Conservation (phyloP, 2,797 vertebrate species). For the Antennarius maculatus region DNA sequence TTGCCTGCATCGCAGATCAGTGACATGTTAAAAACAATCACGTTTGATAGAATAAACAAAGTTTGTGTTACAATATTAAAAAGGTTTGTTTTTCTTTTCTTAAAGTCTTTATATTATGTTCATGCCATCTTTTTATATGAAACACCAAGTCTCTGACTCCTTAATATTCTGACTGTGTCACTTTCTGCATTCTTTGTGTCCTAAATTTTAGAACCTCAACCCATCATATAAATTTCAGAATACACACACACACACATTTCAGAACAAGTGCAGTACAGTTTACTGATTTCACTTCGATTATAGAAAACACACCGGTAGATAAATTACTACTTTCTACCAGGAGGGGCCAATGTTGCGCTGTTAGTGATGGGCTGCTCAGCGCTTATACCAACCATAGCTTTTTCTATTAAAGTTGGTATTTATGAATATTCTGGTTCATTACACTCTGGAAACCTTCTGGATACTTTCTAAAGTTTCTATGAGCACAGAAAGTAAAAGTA, state of each 20-base stretch:
- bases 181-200: too few species aligned
- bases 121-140: too few species aligned
- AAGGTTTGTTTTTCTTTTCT: neutral
- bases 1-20: slow-evolving; percentile 26
- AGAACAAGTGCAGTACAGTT: neutral
- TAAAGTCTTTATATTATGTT: neutral
- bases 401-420: too few species aligned
- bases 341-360: neutral
- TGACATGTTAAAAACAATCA: slow-evolving; percentile 17
- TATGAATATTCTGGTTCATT: too few species aligned
- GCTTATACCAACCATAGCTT: too few species aligned
- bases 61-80: neutral
- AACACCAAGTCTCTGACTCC: too few species aligned
- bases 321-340: slow-evolving; percentile 11
- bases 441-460: neutral
- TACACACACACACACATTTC: neutral
- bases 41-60: neutral
- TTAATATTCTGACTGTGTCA: too few species aligned
- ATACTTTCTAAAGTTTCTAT: neutral
- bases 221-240: neutral
- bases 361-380: neutral
- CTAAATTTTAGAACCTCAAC: neutral
- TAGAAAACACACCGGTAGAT: neutral
- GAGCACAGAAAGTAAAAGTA: neutral
- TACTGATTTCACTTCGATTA: neutral